Evolutionary conservation across 2,888 invertebrate genomes (phyloP).

Genomic region (Drosophila aldrichi): DNA sequence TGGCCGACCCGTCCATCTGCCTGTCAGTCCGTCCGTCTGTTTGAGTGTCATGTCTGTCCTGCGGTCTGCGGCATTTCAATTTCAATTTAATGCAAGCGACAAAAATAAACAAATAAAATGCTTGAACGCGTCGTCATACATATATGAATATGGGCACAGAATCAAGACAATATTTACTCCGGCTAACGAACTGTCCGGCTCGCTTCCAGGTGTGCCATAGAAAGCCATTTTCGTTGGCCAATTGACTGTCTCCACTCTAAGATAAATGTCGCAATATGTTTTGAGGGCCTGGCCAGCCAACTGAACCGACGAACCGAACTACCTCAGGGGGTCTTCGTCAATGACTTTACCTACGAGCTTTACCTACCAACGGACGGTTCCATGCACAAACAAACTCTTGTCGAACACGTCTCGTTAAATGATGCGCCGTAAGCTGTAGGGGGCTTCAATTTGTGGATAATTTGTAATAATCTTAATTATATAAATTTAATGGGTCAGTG

Average conservation of each 20-base stretch:
- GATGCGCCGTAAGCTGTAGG: background rate
- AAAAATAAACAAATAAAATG: constrained; percentile 76
- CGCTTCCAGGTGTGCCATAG: constrained; percentile 9
- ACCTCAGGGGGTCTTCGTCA: constrained; percentile 7
- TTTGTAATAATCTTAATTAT: background rate
- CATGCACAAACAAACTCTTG: no score
- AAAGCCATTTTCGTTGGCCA: constrained; percentile 27
- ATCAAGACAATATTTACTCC: constrained; percentile 46
- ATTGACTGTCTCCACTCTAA: constrained; percentile 20
- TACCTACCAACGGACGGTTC: background rate
- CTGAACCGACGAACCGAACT: constrained; percentile 6
- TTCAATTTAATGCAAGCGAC: constrained; percentile 75
- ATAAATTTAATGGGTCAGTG: background rate
- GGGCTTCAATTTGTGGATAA: background rate
- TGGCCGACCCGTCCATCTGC: constrained; percentile 3
- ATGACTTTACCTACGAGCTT: constrained; percentile 14
- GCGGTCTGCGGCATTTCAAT: constrained; percentile 78
- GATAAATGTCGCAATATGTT: constrained; percentile 49
- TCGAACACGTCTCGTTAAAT: no score
- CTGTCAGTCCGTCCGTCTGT: constrained; percentile 4
- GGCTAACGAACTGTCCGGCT: constrained; percentile 2
- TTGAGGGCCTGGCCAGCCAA: constrained; percentile 2
- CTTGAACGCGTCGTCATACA: constrained; percentile 42
- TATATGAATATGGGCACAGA: constrained; percentile 49
- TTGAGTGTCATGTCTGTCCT: constrained; percentile 52